These are phyloP conservation scores for Drosophila hydei DNA, from an alignment of 1,140 invertebrate species.

Conservation along the genomic window DNA sequence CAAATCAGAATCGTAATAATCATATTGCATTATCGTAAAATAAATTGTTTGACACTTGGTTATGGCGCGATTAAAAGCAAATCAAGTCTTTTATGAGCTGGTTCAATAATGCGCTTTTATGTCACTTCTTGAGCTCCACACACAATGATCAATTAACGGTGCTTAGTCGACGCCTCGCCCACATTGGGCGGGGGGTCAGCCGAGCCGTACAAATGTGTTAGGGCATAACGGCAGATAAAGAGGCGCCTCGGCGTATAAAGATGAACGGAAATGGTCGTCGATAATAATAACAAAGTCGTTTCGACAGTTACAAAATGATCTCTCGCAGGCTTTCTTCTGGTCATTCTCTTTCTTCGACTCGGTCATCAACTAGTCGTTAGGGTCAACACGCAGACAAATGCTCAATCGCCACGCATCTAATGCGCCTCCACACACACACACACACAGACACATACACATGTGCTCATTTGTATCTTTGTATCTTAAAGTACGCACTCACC, in stretches of 20 bases:
- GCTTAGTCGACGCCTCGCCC: conserved; percentile 45
- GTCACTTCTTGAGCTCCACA: background rate
- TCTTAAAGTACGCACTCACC: conserved; percentile 71
- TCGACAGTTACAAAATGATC: conserved; percentile 55
- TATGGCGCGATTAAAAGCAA: conserved; percentile 63
- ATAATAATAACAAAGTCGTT: conserved; percentile 48
- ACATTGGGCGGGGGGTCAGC: conserved; percentile 21
- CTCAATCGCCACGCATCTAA: conserved; percentile 9
- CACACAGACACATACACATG: too few relatives aligned
- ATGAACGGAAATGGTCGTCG: conserved; percentile 67
- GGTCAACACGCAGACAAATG: conserved; percentile 47
- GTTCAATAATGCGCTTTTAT: conserved; percentile 17
- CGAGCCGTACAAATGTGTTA: conserved; percentile 41
- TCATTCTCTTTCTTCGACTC: conserved; percentile 25
- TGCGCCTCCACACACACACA: conserved; percentile 23
- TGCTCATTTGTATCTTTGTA: conserved; percentile 41
- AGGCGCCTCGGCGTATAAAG: conserved; percentile 55
- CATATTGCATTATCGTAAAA: conserved; percentile 43
- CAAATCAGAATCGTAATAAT: conserved; percentile 17
- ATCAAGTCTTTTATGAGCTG: conserved; percentile 59
- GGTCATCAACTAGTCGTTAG: conserved; percentile 73
- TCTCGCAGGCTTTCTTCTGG: conserved; percentile 40
- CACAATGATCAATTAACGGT: conserved; percentile 38
- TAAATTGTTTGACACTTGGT: conserved; percentile 69
- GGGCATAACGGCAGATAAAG: conserved; percentile 55